Evolutionary conservation across 2,113 vertebrate species (phyloP), one percentile per base, ranked within the genome.

Genomic region (Callipepla californica): DNA sequence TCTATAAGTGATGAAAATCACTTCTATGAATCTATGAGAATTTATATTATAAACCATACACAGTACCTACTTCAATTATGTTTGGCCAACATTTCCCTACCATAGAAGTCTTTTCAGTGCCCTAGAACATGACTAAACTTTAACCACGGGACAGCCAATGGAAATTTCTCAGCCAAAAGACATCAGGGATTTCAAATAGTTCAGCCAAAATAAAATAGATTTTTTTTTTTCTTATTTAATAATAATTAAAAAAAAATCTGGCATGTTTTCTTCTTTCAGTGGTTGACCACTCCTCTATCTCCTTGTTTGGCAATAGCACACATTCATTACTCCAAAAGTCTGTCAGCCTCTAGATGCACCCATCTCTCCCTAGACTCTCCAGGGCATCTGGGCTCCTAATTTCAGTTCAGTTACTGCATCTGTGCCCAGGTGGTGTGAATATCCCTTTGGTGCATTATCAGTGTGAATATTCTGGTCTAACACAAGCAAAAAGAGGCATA

Each of bases 131-230:
- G 75, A 61, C 59, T 93, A 81, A 95, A 78, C 13, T 76, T 86
- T 58, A 89, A 58, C 51, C 38, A 40, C 34, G 12, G 17, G 61
- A 40, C 40, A 40, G 26, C 17, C 61, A 40, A 7, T 63, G 61
- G 38, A 40, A 40, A 63, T 48, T 61, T 86, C 73, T 94, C 57
- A 95, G 95, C 87, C 90, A 96, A 92, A 95, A 95, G 25, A 21
- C 68, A 90, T 94, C 40, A 93, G 75, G 48, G 76, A 94, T 95
- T 95, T 94, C 76, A 69, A 91, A 95, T 91, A 95, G 95, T 91
- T 91, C 94, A 94, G 82, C 91, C 93, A 95, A 67, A 91, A 95
- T 69, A 94, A 72, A 95, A 90, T 79, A 92, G 38, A 65, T 94
- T 72, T 87, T 91, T 95, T 95, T 94, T 93, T 69, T 78, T 68